These are phyloP conservation scores for Drosophila aff. DNA, from an alignment of 1,140 invertebrate species.

Conservation along the genomic window DNA sequence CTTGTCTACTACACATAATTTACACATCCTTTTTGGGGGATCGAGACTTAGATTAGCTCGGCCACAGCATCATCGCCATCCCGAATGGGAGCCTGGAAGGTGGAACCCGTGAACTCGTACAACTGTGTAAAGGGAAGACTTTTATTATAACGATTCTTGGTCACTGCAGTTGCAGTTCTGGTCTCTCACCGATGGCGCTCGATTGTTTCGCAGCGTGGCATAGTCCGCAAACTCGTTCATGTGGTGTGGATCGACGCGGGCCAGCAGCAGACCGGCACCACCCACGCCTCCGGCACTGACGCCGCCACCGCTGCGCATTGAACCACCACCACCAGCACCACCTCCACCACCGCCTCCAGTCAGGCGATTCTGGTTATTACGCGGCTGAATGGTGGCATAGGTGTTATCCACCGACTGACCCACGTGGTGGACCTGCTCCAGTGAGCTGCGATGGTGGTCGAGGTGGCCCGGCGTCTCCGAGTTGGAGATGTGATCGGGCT, in stretches of 20 bases:
- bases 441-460: constrained; percentile 76
- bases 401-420: constrained; percentile 89
- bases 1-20: constrained; percentile 63
- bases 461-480: constrained; percentile 81
- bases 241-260: constrained; percentile 77
- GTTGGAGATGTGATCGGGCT: constrained; percentile 86
- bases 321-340: constrained; percentile 68
- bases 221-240: constrained; percentile 89
- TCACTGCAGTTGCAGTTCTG: no score
- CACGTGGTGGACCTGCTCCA: constrained; percentile 85
- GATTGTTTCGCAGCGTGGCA: constrained; percentile 87
- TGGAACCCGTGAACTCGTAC: constrained; percentile 88
- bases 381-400: constrained; percentile 94
- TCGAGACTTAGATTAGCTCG: constrained; percentile 87
- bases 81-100: constrained; percentile 89
- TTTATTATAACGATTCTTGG: not conserved
- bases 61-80: constrained; percentile 90
- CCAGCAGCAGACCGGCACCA: constrained; percentile 69
- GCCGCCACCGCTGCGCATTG: constrained; percentile 78
- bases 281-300: constrained; percentile 71
- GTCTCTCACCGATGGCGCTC: constrained; percentile 72
- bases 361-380: constrained; percentile 84
- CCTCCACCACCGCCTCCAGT: constrained; percentile 47
- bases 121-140: constrained; percentile 55
- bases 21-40: constrained; percentile 50